Evolutionary conservation across 2,888 invertebrate species (phyloP), one percentile per base, ranked within the genome.

Genomic region (Bombylius discolor): DNA sequence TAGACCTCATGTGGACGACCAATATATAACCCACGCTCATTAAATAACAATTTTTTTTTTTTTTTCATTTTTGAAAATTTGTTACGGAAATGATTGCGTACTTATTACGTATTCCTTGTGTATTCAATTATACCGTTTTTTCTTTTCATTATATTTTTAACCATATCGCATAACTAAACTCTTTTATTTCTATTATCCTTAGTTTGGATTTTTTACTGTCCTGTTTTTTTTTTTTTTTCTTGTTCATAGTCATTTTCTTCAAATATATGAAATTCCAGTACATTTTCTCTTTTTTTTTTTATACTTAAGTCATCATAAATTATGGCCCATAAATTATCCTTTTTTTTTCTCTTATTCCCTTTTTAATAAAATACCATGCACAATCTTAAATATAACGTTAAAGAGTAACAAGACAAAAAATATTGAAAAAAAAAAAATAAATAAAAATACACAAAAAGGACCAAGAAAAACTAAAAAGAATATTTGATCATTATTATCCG

Each of bases 241-340:
- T n/a, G n/a, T n/a, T n/a, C n/a, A n/a, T n/a, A n/a, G n/a, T n/a
- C 23, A 23, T 23, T 23, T 23, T 23, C 3, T 23, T 23, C 23
- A 23, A 23, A 23, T 23, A 23, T 23, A 23, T 23, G 23, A 23
- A 23, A 23, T 23, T 23, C 23, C 23, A 23, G 23, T 23, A 23
- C 23, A 23, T 23, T 23, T 23, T 23, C 23, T 23, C 23, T 23
- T 23, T 23, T 23, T 23, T 47, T 23, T 9, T 47, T 47, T 13
- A 14, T 47, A 11, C 11, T 42, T 42, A 42, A 42, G 11, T 42
- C 11, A 47, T 50, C 55, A 47, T 55, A 55, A 55, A 50, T 55
- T 55, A 55, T 55, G 50, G 47, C 34, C 51, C 55, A 55, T 55
- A 55, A 55, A 55, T 55, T 55, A 47, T 55, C 55, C 50, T 55